Percentiles rank a stretch among this genome's conserved stretches.
phyloP scores from a whole-genome alignment of 2,888 invertebrate genomes.

The Archips crataeganus region DNA sequence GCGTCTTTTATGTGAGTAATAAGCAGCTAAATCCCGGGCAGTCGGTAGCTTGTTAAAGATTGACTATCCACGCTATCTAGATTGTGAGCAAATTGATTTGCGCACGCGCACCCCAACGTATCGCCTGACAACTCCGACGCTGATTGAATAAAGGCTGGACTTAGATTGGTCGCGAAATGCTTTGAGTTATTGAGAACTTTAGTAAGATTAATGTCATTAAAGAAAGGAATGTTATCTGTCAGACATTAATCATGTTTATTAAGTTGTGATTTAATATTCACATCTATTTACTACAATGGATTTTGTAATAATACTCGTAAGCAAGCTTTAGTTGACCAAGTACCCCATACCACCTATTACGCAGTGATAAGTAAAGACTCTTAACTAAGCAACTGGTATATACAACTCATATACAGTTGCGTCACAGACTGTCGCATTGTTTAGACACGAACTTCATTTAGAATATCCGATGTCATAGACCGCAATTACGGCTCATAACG shows the following conservation, averaged over 20 bases:
- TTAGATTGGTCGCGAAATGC: constrained; percentile 47
- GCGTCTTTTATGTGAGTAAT: neutral
- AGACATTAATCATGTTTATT: constrained; percentile 37
- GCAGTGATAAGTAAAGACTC: constrained; percentile 29
- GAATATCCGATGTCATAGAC: constrained; percentile 59
- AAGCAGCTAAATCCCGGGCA: constrained; percentile 11
- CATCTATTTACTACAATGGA: constrained; percentile 35
- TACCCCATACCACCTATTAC: constrained; percentile 29
- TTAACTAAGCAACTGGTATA: too few relatives aligned
- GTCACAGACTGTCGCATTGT: constrained; percentile 46
- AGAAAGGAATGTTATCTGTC: constrained; percentile 33
- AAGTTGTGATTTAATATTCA: constrained; percentile 38
- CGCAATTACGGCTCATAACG: constrained; percentile 65
- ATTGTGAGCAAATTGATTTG: constrained; percentile 50
- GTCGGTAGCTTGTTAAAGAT: constrained; percentile 46
- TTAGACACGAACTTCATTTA: constrained; percentile 58
- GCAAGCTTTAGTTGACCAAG: constrained; percentile 23
- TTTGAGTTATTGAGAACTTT: constrained; percentile 41
- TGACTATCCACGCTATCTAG: constrained; percentile 46
- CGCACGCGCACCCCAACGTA: constrained; percentile 68
- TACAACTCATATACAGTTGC: constrained; percentile 30
- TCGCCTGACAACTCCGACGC: constrained; percentile 66
- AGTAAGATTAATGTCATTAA: constrained; percentile 37
- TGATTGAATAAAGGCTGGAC: constrained; percentile 58
- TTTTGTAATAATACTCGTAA: constrained; percentile 30